Evolutionary conservation across 2,797 vertebrate species (phyloP).

Genomic region (Prionace glauca): DNA sequence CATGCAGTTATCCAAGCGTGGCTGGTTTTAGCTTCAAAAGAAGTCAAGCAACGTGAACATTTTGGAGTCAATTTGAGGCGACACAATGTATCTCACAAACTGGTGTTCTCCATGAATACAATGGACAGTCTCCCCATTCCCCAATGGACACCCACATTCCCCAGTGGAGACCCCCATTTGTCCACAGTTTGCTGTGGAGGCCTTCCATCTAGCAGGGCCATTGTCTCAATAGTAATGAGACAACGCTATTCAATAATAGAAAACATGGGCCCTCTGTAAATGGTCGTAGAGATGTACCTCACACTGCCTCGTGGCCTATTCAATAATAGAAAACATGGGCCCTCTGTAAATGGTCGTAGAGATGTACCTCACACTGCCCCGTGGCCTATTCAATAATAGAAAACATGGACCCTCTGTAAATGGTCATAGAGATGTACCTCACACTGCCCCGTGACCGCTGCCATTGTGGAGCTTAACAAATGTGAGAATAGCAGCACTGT

Average conservation of each 20-base stretch:
- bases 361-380: too few species aligned
- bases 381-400: too few species aligned
- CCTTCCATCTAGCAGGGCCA: neutral
- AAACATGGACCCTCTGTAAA: too few species aligned
- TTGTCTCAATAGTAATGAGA: neutral
- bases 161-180: neutral
- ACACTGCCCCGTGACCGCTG: neutral
- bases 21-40: neutral
- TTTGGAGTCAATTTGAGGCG: neutral
- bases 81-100: neutral
- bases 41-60: neutral
- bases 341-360: neutral
- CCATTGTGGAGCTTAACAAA: neutral
- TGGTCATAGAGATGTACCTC: too few species aligned
- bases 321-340: neutral
- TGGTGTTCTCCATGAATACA: neutral
- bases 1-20: neutral
- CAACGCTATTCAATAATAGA: neutral
- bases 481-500: neutral
- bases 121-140: neutral
- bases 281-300: neutral
- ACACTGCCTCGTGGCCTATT: neutral
- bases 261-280: neutral
- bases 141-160: too few species aligned
- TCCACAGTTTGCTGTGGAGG: neutral